These are phyloP conservation scores for Mormyrus proboscirostris DNA, from an alignment of 2,797 vertebrate genomes.

Conservation along the genomic window DNA sequence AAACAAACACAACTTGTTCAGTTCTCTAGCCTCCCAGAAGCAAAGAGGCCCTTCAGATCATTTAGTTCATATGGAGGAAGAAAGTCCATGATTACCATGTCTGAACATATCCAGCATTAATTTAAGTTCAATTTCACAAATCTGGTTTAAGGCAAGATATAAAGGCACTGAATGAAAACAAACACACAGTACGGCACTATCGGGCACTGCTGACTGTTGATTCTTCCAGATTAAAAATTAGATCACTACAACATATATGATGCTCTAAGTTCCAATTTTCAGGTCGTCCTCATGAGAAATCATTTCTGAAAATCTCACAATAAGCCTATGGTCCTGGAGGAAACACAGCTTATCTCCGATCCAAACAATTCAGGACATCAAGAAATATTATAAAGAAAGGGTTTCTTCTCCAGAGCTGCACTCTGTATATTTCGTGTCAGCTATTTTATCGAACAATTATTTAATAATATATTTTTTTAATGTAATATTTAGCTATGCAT, in stretches of 20 bases:
- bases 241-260: neutral
- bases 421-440: neutral
- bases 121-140: neutral
- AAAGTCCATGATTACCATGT: neutral
- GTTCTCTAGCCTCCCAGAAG: neutral
- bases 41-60: neutral
- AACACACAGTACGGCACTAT: neutral
- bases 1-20: neutral
- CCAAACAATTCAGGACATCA: neutral
- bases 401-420: neutral
- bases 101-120: neutral
- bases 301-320: neutral
- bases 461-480: too few species aligned
- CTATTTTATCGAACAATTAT: neutral
- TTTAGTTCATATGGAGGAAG: neutral
- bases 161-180: neutral
- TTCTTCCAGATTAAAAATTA: neutral
- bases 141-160: neutral
- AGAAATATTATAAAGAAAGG: neutral
- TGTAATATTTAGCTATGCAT: too few species aligned
- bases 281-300: neutral
- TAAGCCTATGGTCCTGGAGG: neutral
- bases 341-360: neutral
- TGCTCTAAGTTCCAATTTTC: neutral
- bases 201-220: neutral